Evolutionary conservation across 2,113 vertebrate species (phyloP).

Genomic region (Mobula birostris): DNA sequence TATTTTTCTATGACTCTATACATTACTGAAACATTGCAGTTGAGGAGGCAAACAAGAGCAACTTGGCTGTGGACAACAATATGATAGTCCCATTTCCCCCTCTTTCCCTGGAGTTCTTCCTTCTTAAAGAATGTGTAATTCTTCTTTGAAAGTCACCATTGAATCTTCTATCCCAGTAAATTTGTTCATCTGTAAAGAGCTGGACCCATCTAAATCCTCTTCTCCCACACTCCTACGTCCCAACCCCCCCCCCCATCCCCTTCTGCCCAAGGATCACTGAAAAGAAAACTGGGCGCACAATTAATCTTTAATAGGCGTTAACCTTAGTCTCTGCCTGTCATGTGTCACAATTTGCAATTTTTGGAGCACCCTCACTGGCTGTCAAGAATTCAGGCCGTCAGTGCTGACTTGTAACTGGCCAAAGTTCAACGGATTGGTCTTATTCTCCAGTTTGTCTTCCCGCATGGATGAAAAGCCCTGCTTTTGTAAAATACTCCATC

Average conservation of each 20-base stretch:
- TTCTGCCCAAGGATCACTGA: neutral
- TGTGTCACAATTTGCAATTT: neutral
- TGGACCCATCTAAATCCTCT: neutral
- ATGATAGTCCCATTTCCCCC: neutral
- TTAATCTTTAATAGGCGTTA: neutral
- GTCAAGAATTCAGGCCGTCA: neutral
- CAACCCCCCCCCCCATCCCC: neutral
- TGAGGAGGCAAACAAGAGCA: neutral
- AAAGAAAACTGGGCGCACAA: neutral
- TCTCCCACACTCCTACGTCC: neutral
- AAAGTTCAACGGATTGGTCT: neutral
- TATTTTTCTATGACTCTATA: too few species aligned
- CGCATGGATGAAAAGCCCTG: neutral
- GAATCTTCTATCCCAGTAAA: neutral
- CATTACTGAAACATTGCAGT: neutral
- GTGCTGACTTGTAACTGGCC: neutral
- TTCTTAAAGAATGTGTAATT: neutral
- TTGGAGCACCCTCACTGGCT: neutral
- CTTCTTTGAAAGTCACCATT: neutral
- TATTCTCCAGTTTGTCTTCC: neutral
- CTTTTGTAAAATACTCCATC: slow-evolving; percentile 8
- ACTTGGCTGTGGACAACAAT: neutral
- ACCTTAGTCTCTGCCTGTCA: neutral
- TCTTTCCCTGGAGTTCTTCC: neutral
- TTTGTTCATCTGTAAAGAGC: neutral